Conservation (phyloP, 2,113 vertebrate species). For the Brachyhypopomus gauderio region DNA sequence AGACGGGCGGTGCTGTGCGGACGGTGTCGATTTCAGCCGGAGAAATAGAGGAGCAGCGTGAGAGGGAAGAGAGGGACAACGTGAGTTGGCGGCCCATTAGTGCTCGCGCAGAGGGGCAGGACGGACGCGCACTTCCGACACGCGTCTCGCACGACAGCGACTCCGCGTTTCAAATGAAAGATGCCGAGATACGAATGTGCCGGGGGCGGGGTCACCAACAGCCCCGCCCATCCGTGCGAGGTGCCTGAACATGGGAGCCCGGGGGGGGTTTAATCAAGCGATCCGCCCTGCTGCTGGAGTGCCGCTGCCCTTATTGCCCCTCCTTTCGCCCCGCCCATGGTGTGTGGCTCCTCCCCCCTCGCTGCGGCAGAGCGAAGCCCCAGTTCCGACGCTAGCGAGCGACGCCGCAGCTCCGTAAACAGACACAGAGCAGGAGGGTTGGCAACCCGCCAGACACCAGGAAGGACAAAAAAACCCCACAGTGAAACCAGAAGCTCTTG, state of each 20-base stretch:
- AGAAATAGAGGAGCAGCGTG: conserved; percentile 30
- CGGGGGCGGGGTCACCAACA: conserved; percentile 50
- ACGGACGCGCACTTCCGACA: conserved; percentile 64
- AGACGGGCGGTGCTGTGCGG: neutral
- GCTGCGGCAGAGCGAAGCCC: neutral
- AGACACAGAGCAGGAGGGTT: neutral
- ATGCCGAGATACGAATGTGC: conserved; percentile 66
- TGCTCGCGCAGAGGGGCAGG: conserved; percentile 63
- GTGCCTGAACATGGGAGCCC: conserved; percentile 59
- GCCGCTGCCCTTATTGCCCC: neutral
- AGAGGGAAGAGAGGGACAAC: conserved; percentile 47
- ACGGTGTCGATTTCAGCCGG: conserved; percentile 8
- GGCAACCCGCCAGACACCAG: neutral
- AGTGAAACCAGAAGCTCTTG: neutral
- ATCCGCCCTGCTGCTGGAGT: conserved; percentile 47
- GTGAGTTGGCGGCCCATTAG: conserved; percentile 50
- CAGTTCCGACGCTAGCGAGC: neutral
- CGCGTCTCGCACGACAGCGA: conserved; percentile 65
- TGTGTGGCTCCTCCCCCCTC: neutral
- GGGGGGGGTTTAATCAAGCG: conserved; percentile 45
- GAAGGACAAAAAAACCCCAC: neutral
- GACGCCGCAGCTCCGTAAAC: neutral
- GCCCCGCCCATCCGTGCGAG: neutral
- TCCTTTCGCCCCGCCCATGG: too few species aligned
- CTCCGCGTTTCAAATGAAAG: conserved; percentile 79